phyloP scores from a whole-genome alignment of 2,888 invertebrate species.

The Drosophila kuntzei region DNA sequence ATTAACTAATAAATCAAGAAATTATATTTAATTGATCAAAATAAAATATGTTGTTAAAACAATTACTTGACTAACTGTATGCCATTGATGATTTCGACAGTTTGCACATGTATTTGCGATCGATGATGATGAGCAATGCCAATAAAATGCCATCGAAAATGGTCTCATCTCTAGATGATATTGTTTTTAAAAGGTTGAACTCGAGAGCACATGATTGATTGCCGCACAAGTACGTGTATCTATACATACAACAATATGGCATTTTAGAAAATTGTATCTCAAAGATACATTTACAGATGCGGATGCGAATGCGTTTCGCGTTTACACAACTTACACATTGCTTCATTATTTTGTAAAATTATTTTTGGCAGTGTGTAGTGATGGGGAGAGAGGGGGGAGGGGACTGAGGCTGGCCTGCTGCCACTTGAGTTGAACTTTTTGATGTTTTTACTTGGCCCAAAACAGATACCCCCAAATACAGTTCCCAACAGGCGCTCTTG shows the following conservation, averaged over 20 bases:
- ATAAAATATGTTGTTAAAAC: background rate
- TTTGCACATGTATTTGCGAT: constrained; percentile 47
- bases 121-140: constrained; percentile 68
- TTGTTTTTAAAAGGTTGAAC: constrained; percentile 69
- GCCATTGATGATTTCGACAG: constrained; percentile 64
- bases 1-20: background rate
- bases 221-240: constrained; percentile 40
- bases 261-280: constrained; percentile 32
- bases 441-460: constrained; percentile 75
- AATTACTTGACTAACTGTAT: constrained; percentile 20
- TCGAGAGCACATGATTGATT: constrained; percentile 64
- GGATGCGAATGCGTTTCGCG: constrained; percentile 17
- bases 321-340: constrained; percentile 65
- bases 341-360: constrained; percentile 69
- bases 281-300: constrained; percentile 28
- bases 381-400: background rate
- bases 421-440: constrained; percentile 79
- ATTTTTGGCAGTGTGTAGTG: constrained; percentile 20
- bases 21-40: background rate
- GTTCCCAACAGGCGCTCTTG: constrained; percentile 68
- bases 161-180: constrained; percentile 50
- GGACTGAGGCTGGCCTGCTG: constrained; percentile 37
- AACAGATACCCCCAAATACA: constrained; percentile 53
- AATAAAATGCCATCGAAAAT: constrained; percentile 64
- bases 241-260: constrained; percentile 7